A percentile compares a stretch with the other conserved stretches of the same genome.
phyloP scores from a whole-genome alignment of 2,888 invertebrate species.

The Timema podura region DNA sequence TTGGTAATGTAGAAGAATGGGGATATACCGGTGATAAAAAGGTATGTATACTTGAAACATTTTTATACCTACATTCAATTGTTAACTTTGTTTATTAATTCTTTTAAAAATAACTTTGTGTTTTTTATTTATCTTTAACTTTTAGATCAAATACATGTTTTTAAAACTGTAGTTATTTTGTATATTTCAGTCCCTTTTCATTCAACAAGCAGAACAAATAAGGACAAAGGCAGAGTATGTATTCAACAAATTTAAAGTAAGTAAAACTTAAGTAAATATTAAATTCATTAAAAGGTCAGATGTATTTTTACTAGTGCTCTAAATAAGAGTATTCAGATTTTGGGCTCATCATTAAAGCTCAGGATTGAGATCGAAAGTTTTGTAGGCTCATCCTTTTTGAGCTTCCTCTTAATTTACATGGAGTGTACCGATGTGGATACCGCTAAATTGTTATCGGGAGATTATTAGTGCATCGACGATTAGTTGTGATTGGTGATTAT shows the following conservation, averaged over 20 bases:
- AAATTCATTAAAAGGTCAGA: no score
- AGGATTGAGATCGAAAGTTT: no score
- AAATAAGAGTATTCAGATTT: no score
- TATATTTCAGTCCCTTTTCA: constrained; percentile 49
- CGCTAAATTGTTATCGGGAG: no score
- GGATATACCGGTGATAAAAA: constrained; percentile 57
- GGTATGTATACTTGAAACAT: not conserved
- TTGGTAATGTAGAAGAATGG: constrained; percentile 75
- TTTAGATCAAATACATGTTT: not conserved
- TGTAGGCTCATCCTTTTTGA: no score
- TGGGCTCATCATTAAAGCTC: no score
- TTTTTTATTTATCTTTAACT: not conserved
- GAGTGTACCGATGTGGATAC: no score
- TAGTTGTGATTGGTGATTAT: no score
- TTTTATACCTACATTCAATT: no score
- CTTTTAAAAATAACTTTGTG: constrained; percentile 19
- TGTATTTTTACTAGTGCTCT: no score
- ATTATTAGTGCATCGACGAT: no score
- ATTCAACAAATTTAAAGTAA: constrained; percentile 54
- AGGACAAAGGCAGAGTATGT: constrained; percentile 63
- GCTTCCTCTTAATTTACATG: no score
- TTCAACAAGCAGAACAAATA: constrained; percentile 64
- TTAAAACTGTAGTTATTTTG: not conserved
- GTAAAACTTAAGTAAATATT: constrained; percentile 13
- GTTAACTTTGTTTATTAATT: not conserved